Conservation (phyloP, 2,888 invertebrate genomes). For the Antitype chi region DNA sequence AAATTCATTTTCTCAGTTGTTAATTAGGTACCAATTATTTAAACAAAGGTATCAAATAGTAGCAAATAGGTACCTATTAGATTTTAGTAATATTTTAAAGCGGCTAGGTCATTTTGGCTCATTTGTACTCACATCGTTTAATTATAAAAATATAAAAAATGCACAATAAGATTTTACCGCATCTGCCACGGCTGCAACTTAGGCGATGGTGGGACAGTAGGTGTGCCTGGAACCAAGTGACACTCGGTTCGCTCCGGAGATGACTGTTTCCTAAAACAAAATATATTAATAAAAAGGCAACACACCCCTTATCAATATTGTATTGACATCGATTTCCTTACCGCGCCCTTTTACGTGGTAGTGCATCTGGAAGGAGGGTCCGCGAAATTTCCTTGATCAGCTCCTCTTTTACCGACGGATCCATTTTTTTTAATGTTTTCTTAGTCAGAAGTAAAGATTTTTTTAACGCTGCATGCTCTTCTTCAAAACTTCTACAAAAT, state of each 20-base stretch:
- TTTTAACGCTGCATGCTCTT: conserved; percentile 12
- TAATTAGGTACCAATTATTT: too few relatives aligned
- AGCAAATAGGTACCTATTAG: too few relatives aligned
- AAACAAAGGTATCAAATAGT: too few relatives aligned
- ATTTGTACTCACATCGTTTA: not conserved
- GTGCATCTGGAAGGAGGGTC: conserved; percentile 29
- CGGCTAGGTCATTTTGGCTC: too few relatives aligned
- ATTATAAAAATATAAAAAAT: conserved; percentile 9
- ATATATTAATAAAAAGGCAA: conserved; percentile 2
- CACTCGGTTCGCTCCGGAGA: conserved; percentile 25
- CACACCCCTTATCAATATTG: conserved; percentile 9
- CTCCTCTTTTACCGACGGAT: conserved; percentile 17
- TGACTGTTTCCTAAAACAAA: conserved; percentile 14
- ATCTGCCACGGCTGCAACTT: conserved; percentile 28
- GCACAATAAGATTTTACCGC: conserved; percentile 18
- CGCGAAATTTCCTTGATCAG: conserved; percentile 26
- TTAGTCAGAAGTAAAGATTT: not conserved
- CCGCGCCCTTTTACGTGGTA: conserved; percentile 23
- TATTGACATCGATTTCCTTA: conserved; percentile 18
- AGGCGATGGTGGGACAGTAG: conserved; percentile 25
- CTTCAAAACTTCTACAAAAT: conserved; percentile 26
- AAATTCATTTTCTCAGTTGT: too few relatives aligned
- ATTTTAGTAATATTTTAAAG: too few relatives aligned
- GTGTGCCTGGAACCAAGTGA: conserved; percentile 16
- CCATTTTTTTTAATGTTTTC: not conserved